Evolutionary conservation across 2,113 vertebrate genomes (phyloP), one percentile per base, ranked within the genome.

Genomic region (Pollachius pollachius): DNA sequence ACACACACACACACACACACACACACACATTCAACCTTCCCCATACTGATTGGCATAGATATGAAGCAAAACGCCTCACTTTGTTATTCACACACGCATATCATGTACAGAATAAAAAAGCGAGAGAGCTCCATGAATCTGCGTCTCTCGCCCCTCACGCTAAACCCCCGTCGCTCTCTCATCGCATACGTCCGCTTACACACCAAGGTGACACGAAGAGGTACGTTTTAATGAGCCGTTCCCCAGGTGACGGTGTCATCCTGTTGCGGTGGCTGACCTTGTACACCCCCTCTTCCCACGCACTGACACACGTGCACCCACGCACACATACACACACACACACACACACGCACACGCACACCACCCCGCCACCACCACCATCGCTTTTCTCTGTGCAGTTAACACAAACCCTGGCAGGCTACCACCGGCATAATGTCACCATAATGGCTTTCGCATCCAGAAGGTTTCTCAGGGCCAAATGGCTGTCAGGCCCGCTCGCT

Each of bases 391-490:
- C 30, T 34, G 30, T 34, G 30, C 30, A 77, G 71, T 80, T 74
- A 72, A 75, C 87, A 77, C 8, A 34, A 88, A 85, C 68, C 84
- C 89, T 90, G 92, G 91, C 92, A 94, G 89, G 90, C 92, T 88
- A 88, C 90, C 90, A 90, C 90, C 79, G 62, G 30, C 30, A 7
- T 34, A 34, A 34, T 88, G 92, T 92, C 93, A 89, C 88, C 84
- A 76, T 90, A 90, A 92, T 91, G 91, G 93, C 90, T 89, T 90
- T 93, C 93, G 89, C 89, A 84, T 83, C 84, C 83, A 86, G 68
- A 74, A 69, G 68, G 1, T 66, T 92, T 89, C 62, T 89, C 84
- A 89, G 79, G 77, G 68, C 88, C 81, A 80, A 83, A 89, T 77
- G 85, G 83, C 92, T 92, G 91, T 93, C 93, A 93, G 83, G 87